These are phyloP conservation scores for Spea hammondii DNA, from an alignment of 2,797 vertebrate genomes.

Conservation along the genomic window DNA sequence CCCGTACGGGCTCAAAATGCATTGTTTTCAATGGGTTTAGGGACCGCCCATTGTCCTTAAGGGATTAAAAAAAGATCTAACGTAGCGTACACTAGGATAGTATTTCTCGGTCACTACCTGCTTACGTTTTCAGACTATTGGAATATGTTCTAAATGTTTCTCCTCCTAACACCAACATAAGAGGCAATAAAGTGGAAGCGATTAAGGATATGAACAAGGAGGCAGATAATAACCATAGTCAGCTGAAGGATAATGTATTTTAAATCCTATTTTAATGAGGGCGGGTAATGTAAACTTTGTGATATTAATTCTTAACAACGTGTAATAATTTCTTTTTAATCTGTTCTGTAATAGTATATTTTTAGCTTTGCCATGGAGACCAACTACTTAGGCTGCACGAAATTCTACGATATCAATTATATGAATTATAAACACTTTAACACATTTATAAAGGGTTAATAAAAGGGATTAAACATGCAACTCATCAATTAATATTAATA, in stretches of 20 bases:
- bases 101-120: background rate
- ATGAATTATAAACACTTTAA: too few relatives aligned
- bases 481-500: too few relatives aligned
- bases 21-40: too few relatives aligned
- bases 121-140: background rate
- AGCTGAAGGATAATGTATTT: constrained; percentile 20
- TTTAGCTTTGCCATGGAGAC: too few relatives aligned
- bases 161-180: constrained; percentile 16
- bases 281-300: constrained; percentile 32
- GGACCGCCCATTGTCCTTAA: too few relatives aligned
- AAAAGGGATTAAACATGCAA: too few relatives aligned
- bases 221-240: constrained; percentile 39
- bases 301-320: constrained; percentile 26
- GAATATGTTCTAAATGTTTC: background rate
- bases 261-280: constrained; percentile 36
- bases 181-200: constrained; percentile 36
- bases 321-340: constrained; percentile 26
- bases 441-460: too few relatives aligned
- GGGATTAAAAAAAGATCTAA: too few relatives aligned
- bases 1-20: too few relatives aligned
- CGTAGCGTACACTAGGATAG: too few relatives aligned
- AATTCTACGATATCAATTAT: too few relatives aligned
- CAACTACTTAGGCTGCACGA: too few relatives aligned
- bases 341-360: constrained; percentile 3
- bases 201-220: constrained; percentile 41